phyloP scores from a whole-genome alignment of 2,113 vertebrate genomes.

The Hydrolagus affinis region DNA sequence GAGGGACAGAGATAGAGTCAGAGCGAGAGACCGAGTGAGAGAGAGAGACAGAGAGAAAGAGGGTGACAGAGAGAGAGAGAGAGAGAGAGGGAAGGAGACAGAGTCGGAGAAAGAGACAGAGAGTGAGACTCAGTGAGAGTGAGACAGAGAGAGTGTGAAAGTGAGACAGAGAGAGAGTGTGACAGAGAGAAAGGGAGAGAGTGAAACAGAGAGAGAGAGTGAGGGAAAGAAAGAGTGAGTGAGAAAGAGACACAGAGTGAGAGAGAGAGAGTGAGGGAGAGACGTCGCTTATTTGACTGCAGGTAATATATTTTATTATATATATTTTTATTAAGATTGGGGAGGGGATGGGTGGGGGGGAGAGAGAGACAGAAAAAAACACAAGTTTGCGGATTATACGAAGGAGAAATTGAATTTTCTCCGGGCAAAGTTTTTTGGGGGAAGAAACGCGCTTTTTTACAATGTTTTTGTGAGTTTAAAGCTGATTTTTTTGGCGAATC shows the following conservation, averaged over 20 bases:
- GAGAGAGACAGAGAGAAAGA: constrained; percentile 41
- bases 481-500: constrained; percentile 35
- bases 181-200: not conserved
- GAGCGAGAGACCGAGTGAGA: constrained; percentile 37
- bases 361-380: constrained; percentile 37
- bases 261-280: not conserved
- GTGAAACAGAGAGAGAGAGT: too few relatives aligned
- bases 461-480: constrained; percentile 30
- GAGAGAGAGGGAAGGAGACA: too few relatives aligned
- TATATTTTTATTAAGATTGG: not conserved
- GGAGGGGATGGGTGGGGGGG: constrained; percentile 33
- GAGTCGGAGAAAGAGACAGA: too few relatives aligned
- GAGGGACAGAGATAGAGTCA: constrained; percentile 36
- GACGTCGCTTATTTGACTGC: too few relatives aligned
- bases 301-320: constrained; percentile 32
- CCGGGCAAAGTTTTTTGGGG: too few relatives aligned
- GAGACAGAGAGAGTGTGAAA: not conserved
- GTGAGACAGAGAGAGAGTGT: too few relatives aligned
- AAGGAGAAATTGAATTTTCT: too few relatives aligned
- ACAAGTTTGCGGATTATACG: too few relatives aligned
- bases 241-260: constrained; percentile 41
- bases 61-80: not conserved
- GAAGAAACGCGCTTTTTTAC: not conserved
- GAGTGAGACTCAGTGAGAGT: not conserved
- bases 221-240: constrained; percentile 35